A percentile compares a stretch with the other conserved stretches of the same genome.
Conservation (phyloP, 2,797 vertebrate genomes). For the Urosaurus nigricauda region DNA sequence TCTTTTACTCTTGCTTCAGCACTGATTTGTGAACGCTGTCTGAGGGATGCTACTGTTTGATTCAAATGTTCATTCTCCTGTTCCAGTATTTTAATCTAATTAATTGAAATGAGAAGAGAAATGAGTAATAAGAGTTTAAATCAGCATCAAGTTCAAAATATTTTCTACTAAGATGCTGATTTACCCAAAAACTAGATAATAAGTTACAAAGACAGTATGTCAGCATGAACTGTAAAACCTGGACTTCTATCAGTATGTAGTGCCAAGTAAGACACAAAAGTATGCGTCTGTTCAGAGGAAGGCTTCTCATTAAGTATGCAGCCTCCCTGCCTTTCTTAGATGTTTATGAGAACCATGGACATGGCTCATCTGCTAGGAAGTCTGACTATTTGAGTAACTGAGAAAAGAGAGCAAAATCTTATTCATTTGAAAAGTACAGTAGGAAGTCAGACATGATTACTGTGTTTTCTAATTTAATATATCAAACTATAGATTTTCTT, state of each 20-base stretch:
- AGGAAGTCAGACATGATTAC: neutral
- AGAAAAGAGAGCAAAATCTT: neutral
- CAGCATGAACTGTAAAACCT: too few relatives aligned
- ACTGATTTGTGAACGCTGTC: constrained; percentile 94
- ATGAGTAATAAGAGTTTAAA: constrained; percentile 51
- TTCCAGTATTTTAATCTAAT: constrained; percentile 92
- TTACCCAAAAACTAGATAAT: neutral
- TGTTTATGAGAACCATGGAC: neutral
- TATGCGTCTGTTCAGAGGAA: neutral
- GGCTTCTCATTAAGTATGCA: neutral
- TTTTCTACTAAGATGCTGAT: neutral
- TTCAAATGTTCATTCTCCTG: constrained; percentile 95
- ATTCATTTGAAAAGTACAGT: neutral
- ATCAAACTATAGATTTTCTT: neutral
- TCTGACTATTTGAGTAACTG: neutral
- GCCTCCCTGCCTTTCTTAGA: neutral
- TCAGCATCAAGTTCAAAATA: neutral
- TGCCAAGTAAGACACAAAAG: too few relatives aligned
- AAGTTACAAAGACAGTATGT: too few relatives aligned
- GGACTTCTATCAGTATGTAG: too few relatives aligned
- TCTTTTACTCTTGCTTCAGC: constrained; percentile 95
- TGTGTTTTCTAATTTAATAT: neutral
- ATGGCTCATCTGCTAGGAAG: neutral
- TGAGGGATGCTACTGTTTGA: constrained; percentile 90
- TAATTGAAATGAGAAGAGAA: constrained; percentile 51